Conservation (phyloP, 2,888 invertebrate species). For the Campaea margaritaria region DNA sequence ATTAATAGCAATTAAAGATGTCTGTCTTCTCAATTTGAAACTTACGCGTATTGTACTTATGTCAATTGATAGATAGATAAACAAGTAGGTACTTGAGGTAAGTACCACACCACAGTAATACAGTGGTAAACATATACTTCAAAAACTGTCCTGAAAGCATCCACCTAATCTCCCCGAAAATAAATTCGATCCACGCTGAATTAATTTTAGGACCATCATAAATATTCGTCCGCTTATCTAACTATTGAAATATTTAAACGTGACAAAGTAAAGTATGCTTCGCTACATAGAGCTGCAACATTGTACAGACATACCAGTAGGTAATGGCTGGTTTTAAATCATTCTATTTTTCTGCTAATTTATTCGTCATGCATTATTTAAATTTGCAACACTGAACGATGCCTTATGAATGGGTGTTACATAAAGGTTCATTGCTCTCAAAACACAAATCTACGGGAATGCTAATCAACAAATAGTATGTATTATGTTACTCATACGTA, state of each 20-base stretch:
- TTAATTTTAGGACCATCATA: too few relatives aligned
- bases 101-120: too few relatives aligned
- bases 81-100: too few relatives aligned
- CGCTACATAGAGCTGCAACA: too few relatives aligned
- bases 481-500: slow-evolving; percentile 47
- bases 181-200: too few relatives aligned
- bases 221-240: too few relatives aligned
- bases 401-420: slow-evolving; percentile 27
- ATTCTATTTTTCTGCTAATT: slow-evolving; percentile 18
- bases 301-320: slow-evolving; percentile 8
- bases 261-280: too few relatives aligned
- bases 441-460: slow-evolving; percentile 40
- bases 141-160: too few relatives aligned
- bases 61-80: neutral
- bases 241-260: too few relatives aligned
- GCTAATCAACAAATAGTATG: slow-evolving; percentile 47
- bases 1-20: slow-evolving; percentile 16
- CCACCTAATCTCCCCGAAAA: too few relatives aligned
- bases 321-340: slow-evolving; percentile 2
- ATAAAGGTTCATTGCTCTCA: slow-evolving; percentile 43
- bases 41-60: neutral
- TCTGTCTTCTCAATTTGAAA: slow-evolving; percentile 14
- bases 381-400: slow-evolving; percentile 22
- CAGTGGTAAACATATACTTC: too few relatives aligned
- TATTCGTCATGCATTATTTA: slow-evolving; percentile 17